Evolutionary conservation across 35 echinoderm and acorn worm species (phyloP), one percentile per base, ranked within the genome.

Genomic region (Ptychodera flava): DNA sequence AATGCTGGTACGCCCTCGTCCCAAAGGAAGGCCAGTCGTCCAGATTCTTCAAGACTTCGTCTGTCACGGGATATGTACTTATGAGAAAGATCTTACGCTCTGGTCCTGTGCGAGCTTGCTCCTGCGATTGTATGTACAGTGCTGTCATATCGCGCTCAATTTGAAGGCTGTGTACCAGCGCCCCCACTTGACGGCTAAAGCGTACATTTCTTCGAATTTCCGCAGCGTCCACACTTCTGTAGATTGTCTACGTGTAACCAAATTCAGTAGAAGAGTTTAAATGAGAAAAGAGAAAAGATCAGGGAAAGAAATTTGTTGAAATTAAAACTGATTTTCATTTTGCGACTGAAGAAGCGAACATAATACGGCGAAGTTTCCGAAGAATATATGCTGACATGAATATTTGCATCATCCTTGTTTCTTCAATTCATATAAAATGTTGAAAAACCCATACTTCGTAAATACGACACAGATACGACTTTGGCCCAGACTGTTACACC

Each of bases 131-230:
- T 53, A 94, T 94, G 88, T 94, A 94, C 0, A 94, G 78, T 0
- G 92, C 92, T 12, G 92, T 94, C 92, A 94, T 94, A 53, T 94
- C 92, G 1, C 92, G 83, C 32, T 94, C 92, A 30, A 90, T 77
- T 35, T 94, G 92, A 0, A 94, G 89, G 88, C 88, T 88, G 82
- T 94, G 92, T 1, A 94, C 89, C 1, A 94, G 89, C 16, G 85
- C 87, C 0, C 92, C 92, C 77, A 94, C 87, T 84, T 93, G 92
- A 36, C 88, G 80, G 87, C 92, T 90, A 82, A 94, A 94, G 15
- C 85, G 92, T 38, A 94, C 92, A 53, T 94, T 94, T 53, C 92
- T 84, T 77, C 87, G 76, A 30, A 90, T 93, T 82, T 94, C 92
- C 28, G 85, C 90, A 78, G 92, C 88, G 35, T 90, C 92, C 12